Conservation (phyloP, 1,140 invertebrate genomes). For the Drosophila kikkawai region DNA sequence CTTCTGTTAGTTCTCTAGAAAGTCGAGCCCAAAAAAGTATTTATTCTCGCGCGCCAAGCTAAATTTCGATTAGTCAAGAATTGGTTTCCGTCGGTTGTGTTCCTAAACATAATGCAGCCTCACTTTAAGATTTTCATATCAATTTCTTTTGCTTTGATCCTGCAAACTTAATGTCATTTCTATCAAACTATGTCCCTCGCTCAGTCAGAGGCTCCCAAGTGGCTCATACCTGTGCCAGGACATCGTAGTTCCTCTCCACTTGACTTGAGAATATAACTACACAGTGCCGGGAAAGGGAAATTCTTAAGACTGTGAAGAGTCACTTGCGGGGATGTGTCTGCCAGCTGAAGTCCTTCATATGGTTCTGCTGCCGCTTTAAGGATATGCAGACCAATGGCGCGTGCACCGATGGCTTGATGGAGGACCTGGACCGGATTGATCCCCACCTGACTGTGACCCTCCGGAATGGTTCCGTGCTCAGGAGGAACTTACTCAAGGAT, state of each 20-base stretch:
- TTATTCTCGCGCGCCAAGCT: neutral
- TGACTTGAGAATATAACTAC: neutral
- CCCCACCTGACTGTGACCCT: neutral
- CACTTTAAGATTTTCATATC: neutral
- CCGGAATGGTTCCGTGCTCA: neutral
- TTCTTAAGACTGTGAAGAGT: neutral
- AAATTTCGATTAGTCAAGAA: neutral
- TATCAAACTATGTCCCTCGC: neutral
- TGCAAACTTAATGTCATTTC: neutral
- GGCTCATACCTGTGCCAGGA: neutral
- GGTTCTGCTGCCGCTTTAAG: constrained; percentile 5
- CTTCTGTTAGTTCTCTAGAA: too few relatives aligned
- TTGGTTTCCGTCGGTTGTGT: constrained; percentile 4
- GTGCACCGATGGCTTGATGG: neutral
- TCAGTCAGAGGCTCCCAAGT: neutral
- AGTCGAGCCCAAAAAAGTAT: neutral
- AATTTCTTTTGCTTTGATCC: neutral
- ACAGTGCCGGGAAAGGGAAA: too few relatives aligned
- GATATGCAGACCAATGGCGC: neutral
- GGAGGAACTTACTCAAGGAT: constrained; percentile 1
- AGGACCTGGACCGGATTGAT: neutral
- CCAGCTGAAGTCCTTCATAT: neutral
- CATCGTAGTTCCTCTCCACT: neutral
- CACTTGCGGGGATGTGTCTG: neutral
- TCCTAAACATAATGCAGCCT: neutral